Conservation (phyloP, 2,797 vertebrate genomes). For the Phalloptychus januarius region DNA sequence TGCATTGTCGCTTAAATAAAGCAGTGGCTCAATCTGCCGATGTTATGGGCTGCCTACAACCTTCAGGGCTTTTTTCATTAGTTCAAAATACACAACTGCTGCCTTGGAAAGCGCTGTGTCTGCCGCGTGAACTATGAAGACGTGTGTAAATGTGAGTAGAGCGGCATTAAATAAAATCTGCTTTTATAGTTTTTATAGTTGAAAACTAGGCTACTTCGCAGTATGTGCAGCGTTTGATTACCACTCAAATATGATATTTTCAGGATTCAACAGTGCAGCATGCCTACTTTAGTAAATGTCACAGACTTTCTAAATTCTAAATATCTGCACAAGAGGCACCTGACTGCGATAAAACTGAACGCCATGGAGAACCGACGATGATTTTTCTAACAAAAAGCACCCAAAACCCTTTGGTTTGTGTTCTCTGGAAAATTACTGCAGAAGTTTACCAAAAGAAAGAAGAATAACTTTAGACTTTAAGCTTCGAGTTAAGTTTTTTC, state of each 20-base stretch:
- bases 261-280: conserved; percentile 15
- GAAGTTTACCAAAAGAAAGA: neutral
- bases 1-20: neutral
- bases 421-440: neutral
- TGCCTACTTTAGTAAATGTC: conserved; percentile 36
- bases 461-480: neutral
- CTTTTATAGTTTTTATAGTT: neutral
- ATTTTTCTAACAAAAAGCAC: neutral
- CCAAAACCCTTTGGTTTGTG: neutral
- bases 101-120: neutral
- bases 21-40: neutral
- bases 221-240: conserved; percentile 20
- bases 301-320: conserved; percentile 36
- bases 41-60: neutral
- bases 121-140: too few relatives aligned
- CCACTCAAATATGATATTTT: conserved; percentile 25
- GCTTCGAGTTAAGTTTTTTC: neutral
- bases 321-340: conserved; percentile 1
- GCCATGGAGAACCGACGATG: neutral
- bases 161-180: neutral
- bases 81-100: neutral
- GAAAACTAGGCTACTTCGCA: conserved; percentile 8
- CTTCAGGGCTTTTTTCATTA: conserved; percentile 1
- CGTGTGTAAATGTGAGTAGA: neutral
- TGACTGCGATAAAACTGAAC: neutral